These are phyloP conservation scores for Drosophila koepferae DNA, from an alignment of 2,888 invertebrate species.

Conservation along the genomic window DNA sequence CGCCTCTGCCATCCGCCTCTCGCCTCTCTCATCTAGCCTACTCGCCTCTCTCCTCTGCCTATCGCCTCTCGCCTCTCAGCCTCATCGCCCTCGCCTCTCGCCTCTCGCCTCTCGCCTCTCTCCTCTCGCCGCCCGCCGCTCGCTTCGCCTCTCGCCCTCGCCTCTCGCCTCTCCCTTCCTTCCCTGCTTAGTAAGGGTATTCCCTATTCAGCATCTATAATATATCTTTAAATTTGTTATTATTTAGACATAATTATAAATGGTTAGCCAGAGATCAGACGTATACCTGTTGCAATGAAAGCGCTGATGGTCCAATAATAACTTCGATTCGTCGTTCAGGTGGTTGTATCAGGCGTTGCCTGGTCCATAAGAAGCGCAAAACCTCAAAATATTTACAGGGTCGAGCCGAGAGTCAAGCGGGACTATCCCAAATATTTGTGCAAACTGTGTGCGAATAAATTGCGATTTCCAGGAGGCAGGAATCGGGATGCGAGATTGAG, in stretches of 20 bases:
- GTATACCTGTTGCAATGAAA: constrained; percentile 55
- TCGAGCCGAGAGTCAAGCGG: constrained; percentile 33
- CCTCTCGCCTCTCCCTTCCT: too few relatives aligned
- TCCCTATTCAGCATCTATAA: not conserved
- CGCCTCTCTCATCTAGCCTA: too few relatives aligned
- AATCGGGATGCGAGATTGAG: not conserved
- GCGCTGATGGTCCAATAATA: constrained; percentile 59
- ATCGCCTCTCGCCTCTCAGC: too few relatives aligned
- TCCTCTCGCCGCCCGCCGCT: too few relatives aligned
- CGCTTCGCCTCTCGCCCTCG: too few relatives aligned
- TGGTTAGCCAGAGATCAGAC: constrained; percentile 12
- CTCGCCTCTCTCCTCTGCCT: too few relatives aligned
- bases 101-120: too few relatives aligned
- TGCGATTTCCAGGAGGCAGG: constrained; percentile 38
- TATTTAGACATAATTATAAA: constrained; percentile 39
- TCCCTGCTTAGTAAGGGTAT: too few relatives aligned
- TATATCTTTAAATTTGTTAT: not conserved
- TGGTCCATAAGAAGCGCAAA: constrained; percentile 69
- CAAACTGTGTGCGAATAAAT: constrained; percentile 39
- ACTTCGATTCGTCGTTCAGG: constrained; percentile 14
- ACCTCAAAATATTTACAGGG: constrained; percentile 76
- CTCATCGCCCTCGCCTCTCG: too few relatives aligned
- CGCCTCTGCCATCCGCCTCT: too few relatives aligned
- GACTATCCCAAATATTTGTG: constrained; percentile 39
- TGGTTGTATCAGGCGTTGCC: constrained; percentile 46